phyloP scores from a whole-genome alignment of 1,140 invertebrate species.

The Anoplophora glabripennis region DNA sequence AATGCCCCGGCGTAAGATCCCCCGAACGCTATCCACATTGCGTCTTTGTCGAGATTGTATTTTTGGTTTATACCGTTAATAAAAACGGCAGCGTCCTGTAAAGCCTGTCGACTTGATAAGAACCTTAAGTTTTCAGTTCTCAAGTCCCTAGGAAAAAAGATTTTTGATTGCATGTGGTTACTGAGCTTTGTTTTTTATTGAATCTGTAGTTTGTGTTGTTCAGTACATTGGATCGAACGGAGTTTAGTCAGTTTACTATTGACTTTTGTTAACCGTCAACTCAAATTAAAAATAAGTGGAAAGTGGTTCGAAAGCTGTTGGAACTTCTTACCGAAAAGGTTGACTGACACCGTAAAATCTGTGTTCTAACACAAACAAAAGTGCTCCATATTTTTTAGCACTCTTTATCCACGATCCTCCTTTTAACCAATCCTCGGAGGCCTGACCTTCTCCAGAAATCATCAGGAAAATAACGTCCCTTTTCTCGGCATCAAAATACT shows the following conservation, averaged over 20 bases:
- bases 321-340: conserved; percentile 64
- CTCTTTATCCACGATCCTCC: conserved; percentile 84
- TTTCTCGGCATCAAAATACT: conserved; percentile 60
- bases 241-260: no score
- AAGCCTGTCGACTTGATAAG: conserved; percentile 82
- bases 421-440: conserved; percentile 75
- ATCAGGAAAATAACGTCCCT: conserved; percentile 81
- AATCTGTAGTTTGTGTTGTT: no score
- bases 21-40: conserved; percentile 89
- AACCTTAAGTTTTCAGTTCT: conserved; percentile 74
- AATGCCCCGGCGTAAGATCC: conserved; percentile 90
- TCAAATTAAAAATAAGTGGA: no score
- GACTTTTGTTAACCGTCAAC: no score
- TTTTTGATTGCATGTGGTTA: no score
- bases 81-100: conserved; percentile 85
- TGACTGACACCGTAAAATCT: conserved; percentile 91
- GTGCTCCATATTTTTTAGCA: conserved; percentile 74
- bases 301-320: no score
- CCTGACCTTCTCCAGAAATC: conserved; percentile 81
- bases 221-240: no score
- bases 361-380: conserved; percentile 87
- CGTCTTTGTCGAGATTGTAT: conserved; percentile 58
- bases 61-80: conserved; percentile 65
- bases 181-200: no score
- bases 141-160: conserved; percentile 61